Percentiles rank a stretch among this genome's conserved stretches.
Conservation (phyloP, 2,888 invertebrate genomes). For the Mantis religiosa region DNA sequence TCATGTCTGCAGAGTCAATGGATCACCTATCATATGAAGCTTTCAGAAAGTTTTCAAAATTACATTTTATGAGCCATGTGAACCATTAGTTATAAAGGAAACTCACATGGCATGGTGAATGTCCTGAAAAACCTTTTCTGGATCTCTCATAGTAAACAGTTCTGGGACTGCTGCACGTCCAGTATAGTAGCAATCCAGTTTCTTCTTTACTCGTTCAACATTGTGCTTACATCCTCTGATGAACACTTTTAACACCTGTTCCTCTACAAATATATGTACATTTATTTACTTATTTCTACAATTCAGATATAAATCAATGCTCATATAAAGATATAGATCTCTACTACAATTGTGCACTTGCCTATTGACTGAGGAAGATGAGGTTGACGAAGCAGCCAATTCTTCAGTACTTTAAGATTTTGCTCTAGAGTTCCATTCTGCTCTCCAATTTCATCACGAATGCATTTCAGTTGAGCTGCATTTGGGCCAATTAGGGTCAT, state of each 20-base stretch:
- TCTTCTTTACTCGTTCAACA: slow-evolving; percentile 39
- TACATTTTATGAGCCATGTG: no score
- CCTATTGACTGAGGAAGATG: background rate
- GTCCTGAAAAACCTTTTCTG: slow-evolving; percentile 11
- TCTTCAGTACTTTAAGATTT: background rate
- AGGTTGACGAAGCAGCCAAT: background rate
- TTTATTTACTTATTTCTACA: no score
- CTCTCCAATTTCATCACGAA: background rate
- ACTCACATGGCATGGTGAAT: background rate
- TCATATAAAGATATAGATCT: background rate
- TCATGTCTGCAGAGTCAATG: no score
- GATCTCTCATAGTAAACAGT: slow-evolving; percentile 38
- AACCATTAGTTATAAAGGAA: background rate
- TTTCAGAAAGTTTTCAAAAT: no score
- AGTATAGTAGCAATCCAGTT: slow-evolving; percentile 39
- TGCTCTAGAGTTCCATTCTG: background rate
- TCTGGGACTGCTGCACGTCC: slow-evolving; percentile 38
- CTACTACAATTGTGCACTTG: background rate
- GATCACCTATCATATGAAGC: no score
- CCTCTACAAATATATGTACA: no score
- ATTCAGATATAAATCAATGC: background rate
- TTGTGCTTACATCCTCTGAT: slow-evolving; percentile 40
- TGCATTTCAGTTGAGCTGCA: background rate
- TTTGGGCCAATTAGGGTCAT: background rate
- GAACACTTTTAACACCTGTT: slow-evolving; percentile 37